These are phyloP conservation scores for Drosophila eugracilis DNA, from an alignment of 1,140 invertebrate species.

Conservation along the genomic window DNA sequence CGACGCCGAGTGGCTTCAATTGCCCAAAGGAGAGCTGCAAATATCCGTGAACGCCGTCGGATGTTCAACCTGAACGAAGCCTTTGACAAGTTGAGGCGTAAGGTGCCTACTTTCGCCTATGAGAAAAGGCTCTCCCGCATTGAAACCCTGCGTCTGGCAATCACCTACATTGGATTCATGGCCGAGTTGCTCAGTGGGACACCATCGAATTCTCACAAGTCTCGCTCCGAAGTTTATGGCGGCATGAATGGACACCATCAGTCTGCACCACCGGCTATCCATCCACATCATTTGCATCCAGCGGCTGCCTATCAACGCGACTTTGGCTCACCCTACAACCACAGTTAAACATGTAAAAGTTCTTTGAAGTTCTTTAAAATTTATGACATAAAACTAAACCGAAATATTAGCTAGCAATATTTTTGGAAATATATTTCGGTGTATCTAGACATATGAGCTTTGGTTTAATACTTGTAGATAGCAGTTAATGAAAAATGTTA, in stretches of 20 bases:
- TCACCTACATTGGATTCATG: slow-evolving; percentile 99
- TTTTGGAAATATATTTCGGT: background rate
- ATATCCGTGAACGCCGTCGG: slow-evolving; percentile 96
- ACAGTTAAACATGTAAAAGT: slow-evolving; percentile 42
- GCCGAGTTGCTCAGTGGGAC: slow-evolving; percentile 92
- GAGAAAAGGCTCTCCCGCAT: slow-evolving; percentile 99
- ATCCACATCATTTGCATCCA: slow-evolving; percentile 77
- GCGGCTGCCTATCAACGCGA: slow-evolving; percentile 74
- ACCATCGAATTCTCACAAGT: slow-evolving; percentile 85
- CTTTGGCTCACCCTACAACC: slow-evolving; percentile 81
- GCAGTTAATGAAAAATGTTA: background rate
- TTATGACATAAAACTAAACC: too few relatives aligned
- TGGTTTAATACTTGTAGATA: background rate
- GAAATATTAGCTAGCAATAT: background rate
- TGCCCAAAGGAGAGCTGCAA: slow-evolving; percentile 95
- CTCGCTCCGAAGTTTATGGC: slow-evolving; percentile 81
- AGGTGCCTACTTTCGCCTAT: slow-evolving; percentile 99
- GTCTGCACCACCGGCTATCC: slow-evolving; percentile 59
- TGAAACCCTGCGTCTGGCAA: slow-evolving; percentile 97
- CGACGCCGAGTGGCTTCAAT: slow-evolving; percentile 94
- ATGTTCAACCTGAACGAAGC: slow-evolving; percentile 99
- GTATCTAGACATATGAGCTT: background rate
- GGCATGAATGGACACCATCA: slow-evolving; percentile 80
- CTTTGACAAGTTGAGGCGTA: slow-evolving; percentile 96
- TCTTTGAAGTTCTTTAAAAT: too few relatives aligned